Evolutionary conservation across 2,797 vertebrate species (phyloP).

Genomic region (Danio jaintianensis): DNA sequence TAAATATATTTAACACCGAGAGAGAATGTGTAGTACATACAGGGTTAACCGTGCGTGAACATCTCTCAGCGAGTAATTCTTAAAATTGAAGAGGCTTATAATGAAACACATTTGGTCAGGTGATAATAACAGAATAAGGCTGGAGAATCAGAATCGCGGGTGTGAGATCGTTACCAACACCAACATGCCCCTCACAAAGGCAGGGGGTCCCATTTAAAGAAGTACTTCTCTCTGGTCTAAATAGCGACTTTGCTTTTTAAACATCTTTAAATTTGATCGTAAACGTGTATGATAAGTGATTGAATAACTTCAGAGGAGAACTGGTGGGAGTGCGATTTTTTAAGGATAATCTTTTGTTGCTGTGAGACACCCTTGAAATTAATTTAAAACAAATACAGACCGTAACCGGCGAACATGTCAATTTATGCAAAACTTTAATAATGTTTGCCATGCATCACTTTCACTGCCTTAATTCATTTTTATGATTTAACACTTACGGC

Average conservation of each 20-base stretch:
- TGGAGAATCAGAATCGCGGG: constrained; percentile 84
- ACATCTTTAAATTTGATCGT: background rate
- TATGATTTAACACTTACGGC: constrained; percentile 92
- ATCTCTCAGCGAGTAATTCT: constrained; percentile 47
- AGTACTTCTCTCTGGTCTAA: background rate
- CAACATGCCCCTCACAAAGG: constrained; percentile 63
- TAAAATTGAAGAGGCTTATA: constrained; percentile 49
- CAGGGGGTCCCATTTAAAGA: constrained; percentile 30
- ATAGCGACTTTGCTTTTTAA: background rate
- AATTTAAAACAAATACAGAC: constrained; percentile 89
- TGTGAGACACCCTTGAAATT: constrained; percentile 92
- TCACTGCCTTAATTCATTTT: constrained; percentile 86
- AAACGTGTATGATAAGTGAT: background rate
- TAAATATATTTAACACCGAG: background rate
- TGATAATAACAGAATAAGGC: constrained; percentile 61
- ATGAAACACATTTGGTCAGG: constrained; percentile 62
- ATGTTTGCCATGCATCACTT: constrained; percentile 92
- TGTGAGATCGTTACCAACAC: constrained; percentile 50
- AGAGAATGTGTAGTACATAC: background rate
- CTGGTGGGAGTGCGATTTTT: background rate
- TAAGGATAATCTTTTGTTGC: constrained; percentile 89
- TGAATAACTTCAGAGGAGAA: background rate
- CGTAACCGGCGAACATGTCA: constrained; percentile 94
- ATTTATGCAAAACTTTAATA: constrained; percentile 95
- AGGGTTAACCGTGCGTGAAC: constrained; percentile 29